Evolutionary conservation across 1,140 invertebrate species (phyloP).

Genomic region (Brachionus rotundiformis): DNA sequence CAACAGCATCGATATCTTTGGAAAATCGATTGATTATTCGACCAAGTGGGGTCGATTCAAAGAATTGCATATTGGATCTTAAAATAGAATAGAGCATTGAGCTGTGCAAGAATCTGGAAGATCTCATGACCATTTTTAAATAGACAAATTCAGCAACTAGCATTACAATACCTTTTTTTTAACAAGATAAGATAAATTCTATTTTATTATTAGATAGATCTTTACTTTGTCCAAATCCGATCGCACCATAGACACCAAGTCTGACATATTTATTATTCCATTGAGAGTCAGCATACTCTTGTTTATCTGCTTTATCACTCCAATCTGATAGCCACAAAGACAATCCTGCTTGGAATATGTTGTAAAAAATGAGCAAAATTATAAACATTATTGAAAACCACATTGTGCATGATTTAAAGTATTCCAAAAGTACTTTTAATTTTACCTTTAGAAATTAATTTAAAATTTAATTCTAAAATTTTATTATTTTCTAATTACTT

Average conservation of each 20-base stretch:
- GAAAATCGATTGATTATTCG: slow-evolving; percentile 74
- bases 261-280: slow-evolving; percentile 25
- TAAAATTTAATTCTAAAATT: no score
- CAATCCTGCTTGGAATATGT: neutral
- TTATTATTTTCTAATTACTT: neutral
- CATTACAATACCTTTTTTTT: slow-evolving; percentile 36
- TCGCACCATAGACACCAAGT: slow-evolving; percentile 57
- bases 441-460: slow-evolving; percentile 35
- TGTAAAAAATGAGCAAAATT: slow-evolving; percentile 4
- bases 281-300: neutral
- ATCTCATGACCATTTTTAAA: slow-evolving; percentile 44
- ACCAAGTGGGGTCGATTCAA: slow-evolving; percentile 76
- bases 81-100: slow-evolving; percentile 63
- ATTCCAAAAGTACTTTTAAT: slow-evolving; percentile 19
- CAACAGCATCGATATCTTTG: slow-evolving; percentile 66
- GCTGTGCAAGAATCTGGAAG: slow-evolving; percentile 31
- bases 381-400: neutral
- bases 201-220: no score
- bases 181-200: neutral
- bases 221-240: slow-evolving; percentile 50
- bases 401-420: slow-evolving; percentile 36
- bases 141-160: slow-evolving; percentile 4
- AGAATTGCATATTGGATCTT: slow-evolving; percentile 73
- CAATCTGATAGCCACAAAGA: slow-evolving; percentile 47
- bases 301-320: slow-evolving; percentile 39